Percentiles rank a stretch among this genome's conserved stretches.
Evolutionary conservation across 2,888 invertebrate genomes (phyloP).

Genomic region (Liopterus haemorrhoidalis): DNA sequence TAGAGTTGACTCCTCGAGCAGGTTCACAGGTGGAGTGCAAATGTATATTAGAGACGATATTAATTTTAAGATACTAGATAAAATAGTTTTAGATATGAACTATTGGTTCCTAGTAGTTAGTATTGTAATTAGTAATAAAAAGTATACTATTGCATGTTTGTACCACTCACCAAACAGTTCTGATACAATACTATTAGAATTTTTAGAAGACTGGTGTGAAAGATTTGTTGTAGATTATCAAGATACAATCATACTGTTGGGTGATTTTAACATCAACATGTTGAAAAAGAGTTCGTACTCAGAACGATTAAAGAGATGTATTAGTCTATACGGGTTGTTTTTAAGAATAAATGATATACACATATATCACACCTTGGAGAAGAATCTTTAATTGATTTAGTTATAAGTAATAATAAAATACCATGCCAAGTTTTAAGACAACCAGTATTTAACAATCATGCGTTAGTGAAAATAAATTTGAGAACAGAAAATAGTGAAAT

Average conservation of each 20-base stretch:
- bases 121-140: slow-evolving; percentile 1
- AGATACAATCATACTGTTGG: background rate
- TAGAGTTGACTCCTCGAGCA: slow-evolving; percentile 1
- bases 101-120: slow-evolving; percentile 6
- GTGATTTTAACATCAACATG: background rate
- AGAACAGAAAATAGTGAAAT: background rate
- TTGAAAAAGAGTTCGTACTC: background rate
- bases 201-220: slow-evolving; percentile 10
- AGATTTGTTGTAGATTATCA: background rate
- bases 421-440: background rate
- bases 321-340: background rate
- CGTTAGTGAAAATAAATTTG: slow-evolving; percentile 4
- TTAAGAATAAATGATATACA: slow-evolving; percentile 5
- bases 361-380: background rate
- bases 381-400: slow-evolving; percentile 6
- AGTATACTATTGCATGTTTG: slow-evolving; percentile 2
- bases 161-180: slow-evolving; percentile 3
- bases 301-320: background rate
- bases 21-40: background rate
- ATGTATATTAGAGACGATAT: background rate
- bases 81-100: slow-evolving; percentile 1
- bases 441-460: slow-evolving; percentile 11
- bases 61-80: slow-evolving; percentile 3
- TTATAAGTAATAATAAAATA: slow-evolving; percentile 5
- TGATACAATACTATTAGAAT: slow-evolving; percentile 5